A percentile compares a stretch with the other conserved stretches of the same genome.
Conservation (phyloP, 2,888 invertebrate genomes). For the Tachina grossa region DNA sequence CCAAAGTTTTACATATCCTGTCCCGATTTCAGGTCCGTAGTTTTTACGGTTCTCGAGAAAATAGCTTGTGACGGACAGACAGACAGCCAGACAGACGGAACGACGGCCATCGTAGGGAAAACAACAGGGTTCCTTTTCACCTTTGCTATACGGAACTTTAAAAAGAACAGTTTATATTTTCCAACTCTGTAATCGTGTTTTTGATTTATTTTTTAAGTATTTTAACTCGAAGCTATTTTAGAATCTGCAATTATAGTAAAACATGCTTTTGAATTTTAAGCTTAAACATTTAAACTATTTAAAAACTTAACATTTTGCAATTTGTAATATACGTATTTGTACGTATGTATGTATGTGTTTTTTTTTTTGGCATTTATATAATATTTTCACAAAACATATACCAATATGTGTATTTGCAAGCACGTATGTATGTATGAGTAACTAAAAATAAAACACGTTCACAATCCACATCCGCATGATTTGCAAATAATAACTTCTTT, state of each 20-base stretch:
- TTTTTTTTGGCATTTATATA: conserved; percentile 1
- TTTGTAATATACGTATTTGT: background rate
- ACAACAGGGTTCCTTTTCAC: too few relatives aligned
- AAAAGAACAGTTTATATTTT: too few relatives aligned
- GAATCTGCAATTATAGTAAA: background rate
- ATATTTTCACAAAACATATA: background rate
- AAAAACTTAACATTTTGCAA: background rate
- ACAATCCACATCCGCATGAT: conserved; percentile 65
- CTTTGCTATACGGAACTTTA: too few relatives aligned
- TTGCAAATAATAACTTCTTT: conserved; percentile 65
- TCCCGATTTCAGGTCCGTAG: too few relatives aligned
- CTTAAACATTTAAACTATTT: conserved; percentile 4
- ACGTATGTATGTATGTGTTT: background rate
- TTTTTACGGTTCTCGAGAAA: too few relatives aligned
- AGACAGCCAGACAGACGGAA: too few relatives aligned
- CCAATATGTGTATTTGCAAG: background rate
- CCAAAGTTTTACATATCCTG: too few relatives aligned
- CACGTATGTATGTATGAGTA: background rate
- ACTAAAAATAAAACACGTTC: conserved; percentile 53
- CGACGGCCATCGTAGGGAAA: too few relatives aligned
- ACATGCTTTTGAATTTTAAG: background rate
- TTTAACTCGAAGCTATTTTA: background rate
- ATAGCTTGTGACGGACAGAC: too few relatives aligned
- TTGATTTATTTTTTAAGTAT: too few relatives aligned
- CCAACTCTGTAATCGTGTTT: too few relatives aligned